phyloP scores from a whole-genome alignment of 2,888 invertebrate genomes.

The Nebria salina region DNA sequence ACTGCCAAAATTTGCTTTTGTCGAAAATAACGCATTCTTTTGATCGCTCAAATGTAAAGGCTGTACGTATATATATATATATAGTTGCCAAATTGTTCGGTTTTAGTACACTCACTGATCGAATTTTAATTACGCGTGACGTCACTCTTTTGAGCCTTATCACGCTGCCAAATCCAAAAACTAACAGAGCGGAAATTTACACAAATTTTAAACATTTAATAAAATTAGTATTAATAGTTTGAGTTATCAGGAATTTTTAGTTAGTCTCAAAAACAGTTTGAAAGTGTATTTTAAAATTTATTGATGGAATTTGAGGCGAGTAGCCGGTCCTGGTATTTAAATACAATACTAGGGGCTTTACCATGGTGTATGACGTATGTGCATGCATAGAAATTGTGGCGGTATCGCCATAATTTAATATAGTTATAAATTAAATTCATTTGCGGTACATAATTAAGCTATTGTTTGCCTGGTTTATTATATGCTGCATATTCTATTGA shows the following conservation, averaged over 20 bases:
- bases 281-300: no score
- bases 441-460: slow-evolving; percentile 39
- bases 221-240: no score
- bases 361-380: neutral
- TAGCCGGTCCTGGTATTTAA: no score
- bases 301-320: no score
- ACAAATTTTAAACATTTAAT: no score
- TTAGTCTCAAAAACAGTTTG: no score
- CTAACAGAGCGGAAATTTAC: no score
- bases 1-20: slow-evolving; percentile 1
- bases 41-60: neutral
- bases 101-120: neutral
- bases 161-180: neutral
- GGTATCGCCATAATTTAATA: slow-evolving; percentile 28
- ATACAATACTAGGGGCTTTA: no score
- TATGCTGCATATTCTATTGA: slow-evolving; percentile 23
- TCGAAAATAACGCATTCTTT: neutral
- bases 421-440: slow-evolving; percentile 42
- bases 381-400: neutral
- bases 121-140: neutral
- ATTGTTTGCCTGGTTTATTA: slow-evolving; percentile 21
- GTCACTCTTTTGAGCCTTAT: neutral
- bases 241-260: no score
- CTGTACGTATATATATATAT: neutral
- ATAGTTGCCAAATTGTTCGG: neutral